Percentiles rank a stretch among this genome's conserved stretches.
Conservation (phyloP, 2,113 vertebrate genomes). For the Andinoacara biseriatus region DNA sequence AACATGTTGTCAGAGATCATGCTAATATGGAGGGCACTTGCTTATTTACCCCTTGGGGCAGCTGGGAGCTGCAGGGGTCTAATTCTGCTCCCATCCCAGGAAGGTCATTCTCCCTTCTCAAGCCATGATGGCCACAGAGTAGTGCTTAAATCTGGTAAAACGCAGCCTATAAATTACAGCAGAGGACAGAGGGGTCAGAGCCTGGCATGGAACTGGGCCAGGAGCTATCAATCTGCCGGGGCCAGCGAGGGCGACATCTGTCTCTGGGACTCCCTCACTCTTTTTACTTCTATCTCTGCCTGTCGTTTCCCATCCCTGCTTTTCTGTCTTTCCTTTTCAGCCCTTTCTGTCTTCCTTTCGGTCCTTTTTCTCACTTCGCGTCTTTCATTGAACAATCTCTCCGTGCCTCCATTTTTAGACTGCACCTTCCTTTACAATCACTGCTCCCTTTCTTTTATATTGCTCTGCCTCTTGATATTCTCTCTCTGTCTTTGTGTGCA, state of each 20-base stretch:
- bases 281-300: slow-evolving; percentile 55
- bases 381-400: slow-evolving; percentile 58
- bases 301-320: slow-evolving; percentile 36
- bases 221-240: slow-evolving; percentile 80
- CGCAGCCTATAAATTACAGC: slow-evolving; percentile 82
- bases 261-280: slow-evolving; percentile 81
- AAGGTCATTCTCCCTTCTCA: slow-evolving; percentile 75
- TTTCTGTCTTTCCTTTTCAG: slow-evolving; percentile 29
- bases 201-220: slow-evolving; percentile 80
- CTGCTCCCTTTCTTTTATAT: slow-evolving; percentile 51
- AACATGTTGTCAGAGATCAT: slow-evolving; percentile 48
- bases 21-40: slow-evolving; percentile 43
- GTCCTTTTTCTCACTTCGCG: slow-evolving; percentile 28
- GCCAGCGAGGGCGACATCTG: slow-evolving; percentile 80
- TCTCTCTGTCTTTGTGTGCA: slow-evolving; percentile 65
- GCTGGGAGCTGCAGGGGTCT: slow-evolving; percentile 59
- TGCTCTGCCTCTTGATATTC: slow-evolving; percentile 63
- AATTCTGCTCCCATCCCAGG: slow-evolving; percentile 69
- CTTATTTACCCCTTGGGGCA: slow-evolving; percentile 58
- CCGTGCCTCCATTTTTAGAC: slow-evolving; percentile 60
- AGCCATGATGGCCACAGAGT: slow-evolving; percentile 77
- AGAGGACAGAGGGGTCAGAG: slow-evolving; percentile 83
- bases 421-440: slow-evolving; percentile 60
- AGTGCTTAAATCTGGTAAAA: slow-evolving; percentile 83
- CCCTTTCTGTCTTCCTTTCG: slow-evolving; percentile 13